Base-by-base conservation (phyloP, 2,888 invertebrate genomes). In the Melanostoma mellinum region DNA sequence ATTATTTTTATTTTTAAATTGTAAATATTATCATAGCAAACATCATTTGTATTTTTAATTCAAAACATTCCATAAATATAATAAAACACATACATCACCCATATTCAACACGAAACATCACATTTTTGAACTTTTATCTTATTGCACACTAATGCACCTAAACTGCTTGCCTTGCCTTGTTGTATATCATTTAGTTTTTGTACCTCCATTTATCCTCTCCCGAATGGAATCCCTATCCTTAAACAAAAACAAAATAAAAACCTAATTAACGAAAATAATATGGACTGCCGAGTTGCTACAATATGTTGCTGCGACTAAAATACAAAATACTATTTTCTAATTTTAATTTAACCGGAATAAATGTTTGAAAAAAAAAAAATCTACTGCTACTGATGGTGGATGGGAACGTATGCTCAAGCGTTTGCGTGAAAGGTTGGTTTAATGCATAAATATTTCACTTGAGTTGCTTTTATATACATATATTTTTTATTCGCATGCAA, bases 351-450 rank as follows among this genome's bases (percentile, higher is more conserved):
- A 81, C 36, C 5, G 75, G 76, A 76, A 76, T 61, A 48, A 72
- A 63, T 61, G 10, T 71, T 52, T 63, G 65, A 60, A 56, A 38
- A 50, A 63, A 50, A 38, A 46, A 44, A 60, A 69, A 69, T 61
- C 75, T 73, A 80, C 81, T 84, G 75, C 76, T 78, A 79, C 76
- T 85, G 85, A 84, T 84, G 86, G 86, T 86, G 85, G 81, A 85
- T 85, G 86, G 85, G 84, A 76, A 78, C 81, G 65, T 77, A 52
- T 78, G 73, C 80, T 80, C 85, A 76, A 79, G 77, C 73, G 77
- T 77, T 85, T 81, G 71, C 60, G 67, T 68, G 44, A 69, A 85
- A 82, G 85, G 81, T 85, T 82, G 85, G 81, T 82, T 68, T 48
- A 65, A n/a, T 72, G 80, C 71, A 48, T 60, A 69, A 36, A 44